Evolutionary conservation across 2,888 invertebrate genomes (phyloP), one percentile per base, ranked within the genome.

Genomic region (Ochropleura plecta): DNA sequence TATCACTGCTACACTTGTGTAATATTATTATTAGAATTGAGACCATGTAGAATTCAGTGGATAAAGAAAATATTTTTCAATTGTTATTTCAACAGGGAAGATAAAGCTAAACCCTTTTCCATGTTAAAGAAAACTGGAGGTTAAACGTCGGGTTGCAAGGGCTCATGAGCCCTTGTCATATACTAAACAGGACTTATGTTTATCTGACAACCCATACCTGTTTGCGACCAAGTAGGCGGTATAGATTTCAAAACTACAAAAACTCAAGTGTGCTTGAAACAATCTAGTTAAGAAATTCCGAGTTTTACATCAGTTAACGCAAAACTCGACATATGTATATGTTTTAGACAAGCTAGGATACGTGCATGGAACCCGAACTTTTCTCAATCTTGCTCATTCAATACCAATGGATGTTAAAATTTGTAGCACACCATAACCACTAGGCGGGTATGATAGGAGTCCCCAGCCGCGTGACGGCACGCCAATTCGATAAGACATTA

Each of bases 401-500:
- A 81, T 66, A 72, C 57, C 65, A 70, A 77, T 71, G 60, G 42
- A 76, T 77, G 70, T 82, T 79, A 86, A 84, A 87, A 78, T 65
- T 65, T 79, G 69, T 81, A 63, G 75, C 71, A 76, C 62, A 72
- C 75, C 70, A 86, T 82, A 82, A 84, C 79, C 67, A 78, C 77
- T 55, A 70, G 59, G 78, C 79, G 79, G 83, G 86, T 88, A 88
- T 87, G 88, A 88, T 88, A 90, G 86, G 86, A 83, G 85, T 86
- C 88, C 86, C 88, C 57, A 76, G 78, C 53, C 71, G 73, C 83
- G 82, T 88, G 90, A 88, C 89, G 90, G 88, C 90, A 88, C 87
- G 87, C 88, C 91, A 91, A 92, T 94, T 93, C 93, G 95, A 96
- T 96, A 95, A 95, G 93, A 90, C 93, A 91, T 93, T 94, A 94